Evolutionary conservation across 2,113 vertebrate genomes (phyloP).

Genomic region (Rhinopomastus cyanomelas): DNA sequence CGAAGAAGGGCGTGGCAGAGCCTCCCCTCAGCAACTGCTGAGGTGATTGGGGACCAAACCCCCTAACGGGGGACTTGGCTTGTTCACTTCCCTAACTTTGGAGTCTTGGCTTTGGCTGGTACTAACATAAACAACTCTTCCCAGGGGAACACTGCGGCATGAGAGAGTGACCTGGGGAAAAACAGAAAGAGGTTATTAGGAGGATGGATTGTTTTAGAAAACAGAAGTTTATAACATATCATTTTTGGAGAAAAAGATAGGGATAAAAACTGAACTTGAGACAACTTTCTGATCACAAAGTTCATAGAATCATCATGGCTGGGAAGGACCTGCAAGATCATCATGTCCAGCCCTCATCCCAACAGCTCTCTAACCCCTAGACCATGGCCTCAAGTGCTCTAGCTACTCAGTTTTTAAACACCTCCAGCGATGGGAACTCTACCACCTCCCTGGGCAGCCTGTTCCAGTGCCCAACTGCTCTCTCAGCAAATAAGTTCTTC

Average conservation of each 20-base stretch:
- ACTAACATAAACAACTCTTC: background rate
- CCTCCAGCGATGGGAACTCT: too few relatives aligned
- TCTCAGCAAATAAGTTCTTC: too few relatives aligned
- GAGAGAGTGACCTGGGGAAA: background rate
- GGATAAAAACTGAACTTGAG: background rate
- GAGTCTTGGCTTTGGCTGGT: background rate
- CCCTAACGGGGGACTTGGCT: background rate
- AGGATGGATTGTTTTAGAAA: background rate
- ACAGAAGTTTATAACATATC: too few relatives aligned
- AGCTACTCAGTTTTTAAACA: too few relatives aligned
- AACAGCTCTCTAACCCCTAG: too few relatives aligned
- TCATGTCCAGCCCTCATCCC: too few relatives aligned
- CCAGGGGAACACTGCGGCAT: background rate
- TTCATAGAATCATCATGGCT: too few relatives aligned
- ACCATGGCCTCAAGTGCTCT: too few relatives aligned
- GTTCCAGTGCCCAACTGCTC: too few relatives aligned
- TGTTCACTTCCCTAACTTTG: background rate
- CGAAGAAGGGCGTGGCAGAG: background rate
- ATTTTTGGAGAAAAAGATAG: too few relatives aligned
- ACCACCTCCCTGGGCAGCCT: too few relatives aligned
- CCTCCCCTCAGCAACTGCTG: background rate
- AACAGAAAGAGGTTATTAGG: background rate
- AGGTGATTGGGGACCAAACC: background rate
- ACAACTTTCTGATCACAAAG: background rate
- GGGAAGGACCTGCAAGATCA: too few relatives aligned